Evolutionary conservation across 2,888 invertebrate species (phyloP).

Genomic region (Lepidochrysops patricia): DNA sequence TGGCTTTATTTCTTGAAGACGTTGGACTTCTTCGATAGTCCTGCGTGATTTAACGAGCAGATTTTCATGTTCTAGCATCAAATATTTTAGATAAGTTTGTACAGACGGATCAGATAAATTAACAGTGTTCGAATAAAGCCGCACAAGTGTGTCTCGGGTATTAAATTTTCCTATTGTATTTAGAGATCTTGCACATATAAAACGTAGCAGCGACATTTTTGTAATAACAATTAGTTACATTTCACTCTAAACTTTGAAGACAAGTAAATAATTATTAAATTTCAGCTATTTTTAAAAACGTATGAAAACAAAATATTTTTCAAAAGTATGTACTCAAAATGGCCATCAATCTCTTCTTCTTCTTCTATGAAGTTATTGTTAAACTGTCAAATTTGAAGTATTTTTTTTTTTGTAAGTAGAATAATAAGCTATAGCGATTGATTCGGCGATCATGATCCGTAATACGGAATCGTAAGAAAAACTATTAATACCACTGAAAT

Average conservation of each 20-base stretch:
- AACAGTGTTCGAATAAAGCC: constrained; percentile 42
- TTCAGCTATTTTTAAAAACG: too few species aligned
- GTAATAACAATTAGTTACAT: not conserved
- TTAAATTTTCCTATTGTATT: constrained; percentile 22
- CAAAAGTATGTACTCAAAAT: too few species aligned
- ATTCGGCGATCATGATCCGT: too few species aligned
- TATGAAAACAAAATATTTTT: too few species aligned
- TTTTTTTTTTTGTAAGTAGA: too few species aligned
- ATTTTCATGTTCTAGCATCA: constrained; percentile 72
- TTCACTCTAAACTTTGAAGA: not conserved
- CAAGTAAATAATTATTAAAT: too few species aligned
- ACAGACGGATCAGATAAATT: constrained; percentile 58
- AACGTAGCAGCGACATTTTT: constrained; percentile 11
- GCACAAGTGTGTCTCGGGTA: constrained; percentile 27
- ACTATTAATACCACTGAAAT: too few species aligned
- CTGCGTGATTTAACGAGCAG: constrained; percentile 46
- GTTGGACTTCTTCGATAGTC: constrained; percentile 39
- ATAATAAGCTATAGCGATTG: too few species aligned
- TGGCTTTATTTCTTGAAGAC: constrained; percentile 67
- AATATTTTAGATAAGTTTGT: constrained; percentile 66
- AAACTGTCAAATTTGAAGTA: too few species aligned
- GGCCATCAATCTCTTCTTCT: too few species aligned
- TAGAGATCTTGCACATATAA: constrained; percentile 22
- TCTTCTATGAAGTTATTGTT: too few species aligned
- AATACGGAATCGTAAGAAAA: too few species aligned